Percentiles rank a stretch among this genome's conserved stretches.
Conservation (phyloP, 2,888 invertebrate species). For the Eilema caniola region DNA sequence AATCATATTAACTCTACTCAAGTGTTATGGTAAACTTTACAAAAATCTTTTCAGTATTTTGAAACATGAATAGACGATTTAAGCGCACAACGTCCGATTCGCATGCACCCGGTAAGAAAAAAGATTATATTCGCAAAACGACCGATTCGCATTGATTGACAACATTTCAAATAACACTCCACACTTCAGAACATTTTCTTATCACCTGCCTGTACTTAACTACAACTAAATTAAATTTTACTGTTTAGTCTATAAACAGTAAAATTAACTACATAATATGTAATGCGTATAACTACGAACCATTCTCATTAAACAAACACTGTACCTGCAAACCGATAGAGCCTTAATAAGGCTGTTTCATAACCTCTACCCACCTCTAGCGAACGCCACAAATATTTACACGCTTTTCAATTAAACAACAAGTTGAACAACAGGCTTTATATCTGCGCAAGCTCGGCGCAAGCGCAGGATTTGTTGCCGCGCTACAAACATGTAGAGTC, state of each 20-base stretch:
- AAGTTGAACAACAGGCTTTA: conserved; percentile 70
- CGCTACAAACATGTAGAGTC: conserved; percentile 55
- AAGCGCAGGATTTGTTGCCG: conserved; percentile 57
- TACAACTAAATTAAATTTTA: too few species aligned
- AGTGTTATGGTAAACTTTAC: too few species aligned
- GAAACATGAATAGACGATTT: too few species aligned
- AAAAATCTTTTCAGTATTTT: too few species aligned
- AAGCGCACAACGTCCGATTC: too few species aligned
- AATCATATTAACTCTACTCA: too few species aligned
- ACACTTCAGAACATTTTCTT: too few species aligned
- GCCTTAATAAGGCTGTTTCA: conserved; percentile 71
- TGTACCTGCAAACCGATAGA: conserved; percentile 40
- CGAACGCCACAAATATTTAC: conserved; percentile 75
- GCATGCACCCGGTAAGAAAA: too few species aligned
- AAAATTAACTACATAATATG: neutral
- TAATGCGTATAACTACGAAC: neutral
- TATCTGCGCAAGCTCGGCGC: conserved; percentile 57
- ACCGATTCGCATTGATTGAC: too few species aligned
- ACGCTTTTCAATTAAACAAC: conserved; percentile 83
- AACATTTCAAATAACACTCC: neutral
- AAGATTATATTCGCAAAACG: too few species aligned
- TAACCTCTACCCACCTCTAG: conserved; percentile 58
- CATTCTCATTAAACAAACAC: conserved; percentile 29
- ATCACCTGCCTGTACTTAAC: too few species aligned
- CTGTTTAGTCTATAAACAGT: too few species aligned